Conservation (phyloP, 2,888 invertebrate species). For the Sceliomorpha sp. region DNA sequence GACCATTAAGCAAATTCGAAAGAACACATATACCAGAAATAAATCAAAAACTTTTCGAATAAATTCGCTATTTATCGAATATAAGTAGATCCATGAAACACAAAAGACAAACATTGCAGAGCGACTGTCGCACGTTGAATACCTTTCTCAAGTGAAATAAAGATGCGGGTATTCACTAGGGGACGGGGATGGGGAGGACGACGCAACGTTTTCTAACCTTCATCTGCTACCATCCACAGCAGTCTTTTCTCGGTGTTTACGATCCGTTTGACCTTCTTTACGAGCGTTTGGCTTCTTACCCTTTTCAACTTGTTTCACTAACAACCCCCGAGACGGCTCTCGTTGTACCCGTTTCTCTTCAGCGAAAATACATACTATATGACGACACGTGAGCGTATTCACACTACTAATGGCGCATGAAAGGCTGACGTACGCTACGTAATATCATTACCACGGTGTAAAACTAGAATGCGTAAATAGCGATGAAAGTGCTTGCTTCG, state of each 20-base stretch:
- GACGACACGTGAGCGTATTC: conserved; percentile 35
- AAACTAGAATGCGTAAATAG: background rate
- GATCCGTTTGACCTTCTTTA: conserved; percentile 74
- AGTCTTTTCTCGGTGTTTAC: conserved; percentile 69
- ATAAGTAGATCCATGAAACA: conserved; percentile 5
- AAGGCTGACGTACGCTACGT: conserved; percentile 1
- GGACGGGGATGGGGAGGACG: conserved; percentile 27
- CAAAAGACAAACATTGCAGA: conserved; percentile 13
- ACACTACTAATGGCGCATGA: conserved; percentile 16
- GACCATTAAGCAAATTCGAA: too few species aligned
- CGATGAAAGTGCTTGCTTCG: background rate
- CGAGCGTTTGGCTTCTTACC: conserved; percentile 71
- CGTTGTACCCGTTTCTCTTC: conserved; percentile 42
- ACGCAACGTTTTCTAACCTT: conserved; percentile 62
- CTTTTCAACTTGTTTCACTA: conserved; percentile 68
- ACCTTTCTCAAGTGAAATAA: conserved; percentile 35
- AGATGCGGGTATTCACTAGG: conserved; percentile 31
- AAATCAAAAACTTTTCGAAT: too few species aligned
- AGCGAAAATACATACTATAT: conserved; percentile 29
- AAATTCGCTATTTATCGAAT: too few species aligned
- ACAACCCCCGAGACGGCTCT: conserved; percentile 65
- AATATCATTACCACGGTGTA: background rate
- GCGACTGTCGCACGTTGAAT: conserved; percentile 22
- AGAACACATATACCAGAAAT: too few species aligned
- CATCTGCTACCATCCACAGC: conserved; percentile 60